Evolutionary conservation across 2,888 invertebrate genomes (phyloP).

Genomic region (Ceriagrion tenellum): DNA sequence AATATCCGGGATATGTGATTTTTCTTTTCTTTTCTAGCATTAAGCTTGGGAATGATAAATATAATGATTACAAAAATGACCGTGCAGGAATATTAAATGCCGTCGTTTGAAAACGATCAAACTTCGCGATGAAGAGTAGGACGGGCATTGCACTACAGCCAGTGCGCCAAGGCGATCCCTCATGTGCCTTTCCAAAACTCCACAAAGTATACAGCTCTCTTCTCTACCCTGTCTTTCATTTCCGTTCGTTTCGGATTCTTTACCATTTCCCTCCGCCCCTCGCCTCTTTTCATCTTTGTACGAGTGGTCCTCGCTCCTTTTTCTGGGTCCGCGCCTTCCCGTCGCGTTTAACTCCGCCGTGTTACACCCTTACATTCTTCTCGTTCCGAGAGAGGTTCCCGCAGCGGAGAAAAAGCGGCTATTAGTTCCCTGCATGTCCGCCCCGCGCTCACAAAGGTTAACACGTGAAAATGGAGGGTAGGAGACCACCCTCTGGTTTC

Average conservation of each 20-base stretch:
- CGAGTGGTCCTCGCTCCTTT: background rate
- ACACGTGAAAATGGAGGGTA: background rate
- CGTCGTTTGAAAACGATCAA: no score
- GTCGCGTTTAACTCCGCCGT: background rate
- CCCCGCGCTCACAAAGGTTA: background rate
- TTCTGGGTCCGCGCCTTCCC: background rate
- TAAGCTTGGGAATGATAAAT: no score
- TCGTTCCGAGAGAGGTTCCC: background rate
- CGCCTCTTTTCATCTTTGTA: background rate
- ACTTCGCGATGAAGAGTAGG: no score
- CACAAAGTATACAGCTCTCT: background rate
- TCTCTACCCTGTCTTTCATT: background rate
- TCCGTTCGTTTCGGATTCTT: background rate
- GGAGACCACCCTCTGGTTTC: background rate
- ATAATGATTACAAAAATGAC: no score
- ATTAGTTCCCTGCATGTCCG: slow-evolving; percentile 1
- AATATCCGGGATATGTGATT: no score
- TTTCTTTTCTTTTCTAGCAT: no score
- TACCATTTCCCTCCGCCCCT: background rate
- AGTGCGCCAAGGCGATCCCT: background rate
- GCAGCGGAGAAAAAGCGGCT: background rate
- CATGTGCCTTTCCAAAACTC: background rate
- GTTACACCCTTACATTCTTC: background rate
- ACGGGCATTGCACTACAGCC: no score
- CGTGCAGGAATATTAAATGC: background rate